These are phyloP conservation scores for Drosophila sturtevanti DNA, from an alignment of 1,140 invertebrate genomes.

Conservation along the genomic window DNA sequence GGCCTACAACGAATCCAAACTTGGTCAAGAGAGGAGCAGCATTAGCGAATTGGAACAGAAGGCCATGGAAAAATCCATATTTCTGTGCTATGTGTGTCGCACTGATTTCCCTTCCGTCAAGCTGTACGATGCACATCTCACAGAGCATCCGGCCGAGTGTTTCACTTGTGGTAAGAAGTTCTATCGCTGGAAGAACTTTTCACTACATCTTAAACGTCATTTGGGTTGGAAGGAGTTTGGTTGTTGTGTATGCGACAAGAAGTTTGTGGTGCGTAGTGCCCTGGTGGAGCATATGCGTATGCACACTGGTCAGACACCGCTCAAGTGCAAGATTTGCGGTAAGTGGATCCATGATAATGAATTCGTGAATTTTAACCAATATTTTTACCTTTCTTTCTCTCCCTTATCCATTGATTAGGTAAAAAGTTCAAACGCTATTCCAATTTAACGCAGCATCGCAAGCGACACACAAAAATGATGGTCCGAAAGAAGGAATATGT, in stretches of 20 bases:
- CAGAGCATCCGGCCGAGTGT: slow-evolving; percentile 91
- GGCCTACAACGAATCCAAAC: slow-evolving; percentile 73
- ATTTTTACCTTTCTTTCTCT: background rate
- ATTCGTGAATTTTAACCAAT: background rate
- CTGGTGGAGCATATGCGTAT: slow-evolving; percentile 90
- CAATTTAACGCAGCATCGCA: slow-evolving; percentile 93
- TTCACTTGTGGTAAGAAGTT: slow-evolving; percentile 91
- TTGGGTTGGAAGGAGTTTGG: slow-evolving; percentile 86
- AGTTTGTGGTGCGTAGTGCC: slow-evolving; percentile 91
- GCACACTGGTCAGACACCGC: slow-evolving; percentile 91
- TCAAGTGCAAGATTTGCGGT: slow-evolving; percentile 91
- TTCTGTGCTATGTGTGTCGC: slow-evolving; percentile 84
- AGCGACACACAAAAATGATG: slow-evolving; percentile 87
- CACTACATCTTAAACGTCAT: slow-evolving; percentile 90
- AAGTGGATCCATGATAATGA: slow-evolving; percentile 17
- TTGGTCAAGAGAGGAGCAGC: slow-evolving; percentile 73
- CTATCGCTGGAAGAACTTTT: slow-evolving; percentile 88
- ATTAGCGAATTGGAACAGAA: slow-evolving; percentile 73
- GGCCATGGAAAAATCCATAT: slow-evolving; percentile 79
- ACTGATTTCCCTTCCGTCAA: slow-evolving; percentile 83
- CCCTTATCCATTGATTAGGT: slow-evolving; percentile 36
- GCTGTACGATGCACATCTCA: slow-evolving; percentile 88
- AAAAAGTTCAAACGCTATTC: slow-evolving; percentile 93
- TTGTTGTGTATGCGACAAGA: slow-evolving; percentile 91
- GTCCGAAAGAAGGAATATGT: slow-evolving; percentile 91